Evolutionary conservation across 2,797 vertebrate genomes (phyloP).

Genomic region (Odontamblyopus rebecca): DNA sequence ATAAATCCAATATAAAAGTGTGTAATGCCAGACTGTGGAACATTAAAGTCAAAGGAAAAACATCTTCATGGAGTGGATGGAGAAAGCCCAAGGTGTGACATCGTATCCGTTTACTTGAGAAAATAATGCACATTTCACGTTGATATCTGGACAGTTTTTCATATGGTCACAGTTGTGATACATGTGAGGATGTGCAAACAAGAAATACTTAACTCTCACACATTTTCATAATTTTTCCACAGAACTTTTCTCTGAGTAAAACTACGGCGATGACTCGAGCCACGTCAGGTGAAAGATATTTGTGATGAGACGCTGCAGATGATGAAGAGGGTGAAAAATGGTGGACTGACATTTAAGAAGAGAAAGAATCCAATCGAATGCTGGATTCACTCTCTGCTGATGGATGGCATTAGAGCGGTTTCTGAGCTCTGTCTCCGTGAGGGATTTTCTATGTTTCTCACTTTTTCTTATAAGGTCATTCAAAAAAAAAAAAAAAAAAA

Average conservation of each 20-base stretch:
- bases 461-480: not conserved
- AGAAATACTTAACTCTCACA: too few relatives aligned
- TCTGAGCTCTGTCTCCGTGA: conserved; percentile 37
- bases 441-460: conserved; percentile 27
- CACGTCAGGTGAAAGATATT: conserved; percentile 36
- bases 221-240: not conserved
- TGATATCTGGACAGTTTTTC: not conserved
- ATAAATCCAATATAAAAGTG: not conserved
- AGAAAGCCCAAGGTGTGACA: too few relatives aligned
- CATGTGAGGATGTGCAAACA: not conserved
- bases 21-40: not conserved
- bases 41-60: not conserved
- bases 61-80: too few relatives aligned
- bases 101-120: too few relatives aligned
- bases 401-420: conserved; percentile 58
- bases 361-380: conserved; percentile 60
- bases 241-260: conserved; percentile 58
- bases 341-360: conserved; percentile 29
- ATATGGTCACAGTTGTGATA: not conserved
- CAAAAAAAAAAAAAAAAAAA: not conserved
- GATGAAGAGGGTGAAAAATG: conserved; percentile 36
- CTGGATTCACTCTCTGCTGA: conserved; percentile 57
- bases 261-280: conserved; percentile 19
- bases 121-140: not conserved
- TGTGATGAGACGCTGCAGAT: conserved; percentile 48